Conservation (phyloP, 2,113 vertebrate genomes). For the Tetrao urogallus region DNA sequence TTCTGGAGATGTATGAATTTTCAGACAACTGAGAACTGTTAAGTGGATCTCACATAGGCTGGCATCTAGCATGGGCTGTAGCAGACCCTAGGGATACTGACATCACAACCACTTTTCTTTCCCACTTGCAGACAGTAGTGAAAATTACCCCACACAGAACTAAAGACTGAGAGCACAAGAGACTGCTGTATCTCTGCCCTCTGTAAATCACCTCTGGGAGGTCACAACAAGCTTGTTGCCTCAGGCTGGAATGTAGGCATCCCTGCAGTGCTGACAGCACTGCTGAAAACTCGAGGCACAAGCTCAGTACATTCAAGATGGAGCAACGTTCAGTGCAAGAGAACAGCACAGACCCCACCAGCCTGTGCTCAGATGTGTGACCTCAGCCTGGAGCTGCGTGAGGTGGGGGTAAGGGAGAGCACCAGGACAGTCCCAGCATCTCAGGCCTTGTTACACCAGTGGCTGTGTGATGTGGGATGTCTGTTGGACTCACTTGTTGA, state of each 20-base stretch:
- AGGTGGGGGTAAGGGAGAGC: neutral
- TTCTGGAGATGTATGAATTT: neutral
- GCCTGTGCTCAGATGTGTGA: rapidly evolving
- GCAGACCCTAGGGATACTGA: neutral
- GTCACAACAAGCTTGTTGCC: neutral
- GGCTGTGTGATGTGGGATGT: neutral
- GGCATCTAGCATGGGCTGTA: neutral
- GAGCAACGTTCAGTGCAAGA: neutral
- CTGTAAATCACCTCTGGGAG: neutral
- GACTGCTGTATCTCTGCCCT: neutral
- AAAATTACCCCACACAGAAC: rapidly evolving
- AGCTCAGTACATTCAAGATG: neutral
- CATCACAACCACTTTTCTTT: neutral
- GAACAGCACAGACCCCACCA: rapidly evolving
- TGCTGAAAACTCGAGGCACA: neutral
- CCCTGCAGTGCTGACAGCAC: neutral
- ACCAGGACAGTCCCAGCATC: rapidly evolving
- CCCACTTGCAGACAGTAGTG: neutral
- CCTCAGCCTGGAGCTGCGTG: neutral
- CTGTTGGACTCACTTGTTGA: neutral
- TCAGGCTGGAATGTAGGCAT: neutral
- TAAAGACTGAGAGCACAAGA: neutral
- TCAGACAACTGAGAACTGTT: neutral
- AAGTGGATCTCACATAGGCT: neutral
- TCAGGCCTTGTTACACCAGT: neutral